Conservation (phyloP, 2,113 vertebrate species). For the Clarias magur region DNA sequence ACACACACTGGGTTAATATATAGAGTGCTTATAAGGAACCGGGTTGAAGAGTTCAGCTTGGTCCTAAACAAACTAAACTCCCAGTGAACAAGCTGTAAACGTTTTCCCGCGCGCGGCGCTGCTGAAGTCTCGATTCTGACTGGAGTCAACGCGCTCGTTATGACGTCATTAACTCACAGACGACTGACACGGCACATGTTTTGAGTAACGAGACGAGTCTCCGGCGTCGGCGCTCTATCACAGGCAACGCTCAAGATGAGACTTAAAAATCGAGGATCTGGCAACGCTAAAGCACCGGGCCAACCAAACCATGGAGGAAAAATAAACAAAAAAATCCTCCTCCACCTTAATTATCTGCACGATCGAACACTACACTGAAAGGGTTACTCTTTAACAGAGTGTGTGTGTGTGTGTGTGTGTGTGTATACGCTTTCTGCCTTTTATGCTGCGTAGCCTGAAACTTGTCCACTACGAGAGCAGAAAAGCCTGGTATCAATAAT, state of each 20-base stretch:
- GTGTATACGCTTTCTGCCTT: background rate
- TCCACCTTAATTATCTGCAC: constrained; percentile 8
- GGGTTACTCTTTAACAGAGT: background rate
- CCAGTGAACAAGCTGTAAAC: background rate
- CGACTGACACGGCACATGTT: too few relatives aligned
- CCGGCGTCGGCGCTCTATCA: too few relatives aligned
- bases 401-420: background rate
- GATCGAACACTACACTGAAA: background rate
- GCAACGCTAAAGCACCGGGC: too few relatives aligned
- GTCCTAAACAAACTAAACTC: background rate
- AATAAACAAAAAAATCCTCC: too few relatives aligned
- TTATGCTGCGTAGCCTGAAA: constrained; percentile 8
- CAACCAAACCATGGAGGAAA: too few relatives aligned
- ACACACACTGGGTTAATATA: constrained; percentile 1
- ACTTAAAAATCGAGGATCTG: too few relatives aligned
- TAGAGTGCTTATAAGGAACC: background rate
- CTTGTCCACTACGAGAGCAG: background rate
- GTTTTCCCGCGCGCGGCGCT: background rate
- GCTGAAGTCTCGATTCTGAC: background rate
- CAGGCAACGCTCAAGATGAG: too few relatives aligned
- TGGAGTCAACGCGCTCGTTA: background rate
- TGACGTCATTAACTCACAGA: background rate
- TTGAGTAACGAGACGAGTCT: too few relatives aligned
- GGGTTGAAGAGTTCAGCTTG: background rate
- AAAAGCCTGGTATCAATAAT: constrained; percentile 25